Evolutionary conservation across 2,797 vertebrate genomes (phyloP), one percentile per base, ranked within the genome.

Genomic region (Xyrichtys novacula): DNA sequence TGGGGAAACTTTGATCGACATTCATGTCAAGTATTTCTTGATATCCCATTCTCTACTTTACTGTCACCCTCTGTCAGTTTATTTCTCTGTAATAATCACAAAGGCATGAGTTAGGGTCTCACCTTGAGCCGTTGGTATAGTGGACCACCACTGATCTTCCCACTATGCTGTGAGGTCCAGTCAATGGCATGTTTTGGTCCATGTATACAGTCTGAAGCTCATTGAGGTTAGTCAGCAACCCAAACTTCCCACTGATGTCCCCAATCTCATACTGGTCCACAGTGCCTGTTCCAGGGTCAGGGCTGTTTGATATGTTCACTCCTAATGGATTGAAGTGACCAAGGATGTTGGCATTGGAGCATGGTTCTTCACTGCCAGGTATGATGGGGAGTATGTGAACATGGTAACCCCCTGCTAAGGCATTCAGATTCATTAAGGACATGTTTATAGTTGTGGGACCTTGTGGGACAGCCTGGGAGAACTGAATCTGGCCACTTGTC

Each of bases 231-330:
- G 9, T 62, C 38, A 96, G 79, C 43, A 62, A 26, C 29, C 95
- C 94, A 72, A 91, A 95, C 81, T 95, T 95, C n/a, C 95, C 95
- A 31, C 94, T 92, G 46, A 96, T 84, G 70, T 96, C 95, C 5
- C 95, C 95, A n/a, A 93, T 47, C 66, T 95, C 94, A 71, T 95
- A 96, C 70, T 95, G 89, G 70, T 96, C 95, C 29, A 89, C 84
- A 0, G 93, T 94, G 20, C 95, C 95, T 2, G 2, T 53, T 25
- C 88, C 91, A 10, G 93, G 83, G 9, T 40, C 0, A 0, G 94
- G 95, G 31, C 88, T 94, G 3, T 19, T 9, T 3, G 93, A 72
- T 25, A 8, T 0, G 2, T 94, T 89, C 20, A 87, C 72, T 5
- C 22, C 31, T 25, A 95, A 71, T 0, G 95, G 95, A 81, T 96